Percentiles rank a stretch among this genome's conserved stretches.
phyloP scores from a whole-genome alignment of 2,888 invertebrate genomes.

The Desoria tigrina region DNA sequence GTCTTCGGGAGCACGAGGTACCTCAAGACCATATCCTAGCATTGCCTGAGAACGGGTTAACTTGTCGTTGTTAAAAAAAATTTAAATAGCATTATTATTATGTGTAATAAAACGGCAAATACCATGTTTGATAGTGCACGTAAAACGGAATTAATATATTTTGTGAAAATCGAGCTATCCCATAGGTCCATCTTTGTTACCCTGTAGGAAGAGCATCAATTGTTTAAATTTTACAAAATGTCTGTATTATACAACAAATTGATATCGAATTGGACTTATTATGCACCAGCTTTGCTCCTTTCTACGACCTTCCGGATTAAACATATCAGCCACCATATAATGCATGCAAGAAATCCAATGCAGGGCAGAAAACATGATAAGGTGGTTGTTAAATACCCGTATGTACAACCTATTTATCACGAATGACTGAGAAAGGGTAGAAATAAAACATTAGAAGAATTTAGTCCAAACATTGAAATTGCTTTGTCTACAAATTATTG shows the following conservation, averaged over 20 bases:
- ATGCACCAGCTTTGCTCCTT: background rate
- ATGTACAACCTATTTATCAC: slow-evolving; percentile 31
- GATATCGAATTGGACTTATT: too few species aligned
- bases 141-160: slow-evolving; percentile 39
- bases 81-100: too few species aligned
- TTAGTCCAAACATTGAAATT: slow-evolving; percentile 1
- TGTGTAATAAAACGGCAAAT: background rate
- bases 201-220: too few species aligned
- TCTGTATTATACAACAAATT: too few species aligned
- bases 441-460: background rate
- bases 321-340: slow-evolving; percentile 40
- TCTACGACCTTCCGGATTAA: background rate
- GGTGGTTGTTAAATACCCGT: slow-evolving; percentile 39
- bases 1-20: slow-evolving; percentile 38
- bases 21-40: slow-evolving; percentile 44
- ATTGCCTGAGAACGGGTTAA: slow-evolving; percentile 27
- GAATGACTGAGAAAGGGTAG: slow-evolving; percentile 24
- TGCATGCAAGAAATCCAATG: slow-evolving; percentile 47
- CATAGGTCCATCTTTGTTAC: slow-evolving; percentile 34
- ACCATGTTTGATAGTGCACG: slow-evolving; percentile 47
- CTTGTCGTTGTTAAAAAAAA: too few species aligned
- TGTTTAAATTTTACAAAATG: too few species aligned
- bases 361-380: slow-evolving; percentile 33
- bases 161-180: slow-evolving; percentile 26
- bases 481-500: background rate